These are phyloP conservation scores for Rhinopomastus cyanomelas DNA, from an alignment of 2,113 vertebrate genomes.

Conservation along the genomic window DNA sequence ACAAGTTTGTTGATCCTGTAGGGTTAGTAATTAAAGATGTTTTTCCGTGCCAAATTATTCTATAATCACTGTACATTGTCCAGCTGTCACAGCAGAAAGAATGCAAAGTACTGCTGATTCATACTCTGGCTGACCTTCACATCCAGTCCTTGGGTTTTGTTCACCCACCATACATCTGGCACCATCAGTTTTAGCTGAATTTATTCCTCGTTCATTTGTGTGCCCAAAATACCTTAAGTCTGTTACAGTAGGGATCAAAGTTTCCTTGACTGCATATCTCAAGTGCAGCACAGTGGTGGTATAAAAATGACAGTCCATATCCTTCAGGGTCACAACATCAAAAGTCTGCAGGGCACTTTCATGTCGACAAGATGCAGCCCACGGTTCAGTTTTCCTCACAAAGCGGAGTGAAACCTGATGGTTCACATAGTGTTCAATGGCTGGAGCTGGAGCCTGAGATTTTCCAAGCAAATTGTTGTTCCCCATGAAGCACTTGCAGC, in stretches of 20 bases:
- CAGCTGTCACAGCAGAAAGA: background rate
- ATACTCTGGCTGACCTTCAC: background rate
- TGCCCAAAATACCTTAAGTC: background rate
- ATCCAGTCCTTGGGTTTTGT: background rate
- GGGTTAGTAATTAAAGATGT: constrained; percentile 72
- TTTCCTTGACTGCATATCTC: background rate
- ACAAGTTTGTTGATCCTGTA: constrained; percentile 86
- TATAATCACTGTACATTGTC: background rate
- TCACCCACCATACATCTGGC: background rate
- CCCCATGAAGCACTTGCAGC: background rate
- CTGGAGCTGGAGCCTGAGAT: background rate
- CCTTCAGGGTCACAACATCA: background rate
- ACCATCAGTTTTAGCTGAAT: background rate
- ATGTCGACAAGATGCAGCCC: background rate
- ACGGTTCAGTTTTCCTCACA: background rate
- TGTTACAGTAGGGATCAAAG: background rate
- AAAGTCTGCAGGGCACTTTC: background rate
- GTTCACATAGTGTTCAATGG: background rate
- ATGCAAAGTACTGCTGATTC: background rate
- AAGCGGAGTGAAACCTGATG: background rate
- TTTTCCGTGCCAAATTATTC: background rate
- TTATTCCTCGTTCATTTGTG: background rate
- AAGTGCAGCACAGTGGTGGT: background rate
- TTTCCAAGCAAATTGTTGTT: background rate
- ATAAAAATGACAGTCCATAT: background rate